Evolutionary conservation across 2,113 vertebrate genomes (phyloP).

Genomic region (Pao palembangensis): DNA sequence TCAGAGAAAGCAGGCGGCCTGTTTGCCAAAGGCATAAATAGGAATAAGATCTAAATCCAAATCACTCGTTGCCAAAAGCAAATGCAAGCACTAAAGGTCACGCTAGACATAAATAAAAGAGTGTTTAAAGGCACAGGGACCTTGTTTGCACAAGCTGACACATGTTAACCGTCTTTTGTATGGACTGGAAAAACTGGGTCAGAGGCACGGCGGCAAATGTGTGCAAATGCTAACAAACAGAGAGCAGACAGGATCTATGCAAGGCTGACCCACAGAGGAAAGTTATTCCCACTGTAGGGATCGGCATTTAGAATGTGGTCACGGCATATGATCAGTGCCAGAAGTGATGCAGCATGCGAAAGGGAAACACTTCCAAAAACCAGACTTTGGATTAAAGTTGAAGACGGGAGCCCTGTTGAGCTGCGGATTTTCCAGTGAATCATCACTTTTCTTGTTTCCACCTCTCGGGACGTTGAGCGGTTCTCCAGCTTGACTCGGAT

Average conservation of each 20-base stretch:
- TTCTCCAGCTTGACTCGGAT: neutral
- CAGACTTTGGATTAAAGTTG: slow-evolving; percentile 3
- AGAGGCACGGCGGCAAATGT: slow-evolving; percentile 37
- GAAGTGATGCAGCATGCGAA: slow-evolving; percentile 24
- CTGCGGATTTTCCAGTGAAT: slow-evolving; percentile 1
- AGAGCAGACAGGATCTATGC: slow-evolving; percentile 27
- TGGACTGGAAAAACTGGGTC: slow-evolving; percentile 63
- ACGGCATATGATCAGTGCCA: slow-evolving; percentile 30
- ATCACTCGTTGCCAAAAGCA: slow-evolving; percentile 5
- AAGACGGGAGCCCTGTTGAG: neutral
- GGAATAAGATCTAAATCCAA: slow-evolving; percentile 29
- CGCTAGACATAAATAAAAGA: slow-evolving; percentile 26
- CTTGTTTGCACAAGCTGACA: slow-evolving; percentile 62
- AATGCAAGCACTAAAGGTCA: slow-evolving; percentile 23
- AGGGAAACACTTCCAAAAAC: slow-evolving; percentile 1
- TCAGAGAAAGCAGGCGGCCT: slow-evolving; percentile 20
- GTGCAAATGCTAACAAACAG: slow-evolving; percentile 35
- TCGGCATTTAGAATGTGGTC: slow-evolving; percentile 17
- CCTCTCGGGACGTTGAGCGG: neutral
- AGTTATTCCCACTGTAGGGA: slow-evolving; percentile 15
- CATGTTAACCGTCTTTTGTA: slow-evolving; percentile 63
- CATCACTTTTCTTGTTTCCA: slow-evolving; percentile 4
- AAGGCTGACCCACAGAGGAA: slow-evolving; percentile 38
- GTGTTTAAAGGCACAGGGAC: slow-evolving; percentile 48
- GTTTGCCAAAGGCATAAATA: slow-evolving; percentile 42